These are phyloP conservation scores for Drosophila burlai DNA, from an alignment of 1,140 invertebrate species.

Conservation along the genomic window DNA sequence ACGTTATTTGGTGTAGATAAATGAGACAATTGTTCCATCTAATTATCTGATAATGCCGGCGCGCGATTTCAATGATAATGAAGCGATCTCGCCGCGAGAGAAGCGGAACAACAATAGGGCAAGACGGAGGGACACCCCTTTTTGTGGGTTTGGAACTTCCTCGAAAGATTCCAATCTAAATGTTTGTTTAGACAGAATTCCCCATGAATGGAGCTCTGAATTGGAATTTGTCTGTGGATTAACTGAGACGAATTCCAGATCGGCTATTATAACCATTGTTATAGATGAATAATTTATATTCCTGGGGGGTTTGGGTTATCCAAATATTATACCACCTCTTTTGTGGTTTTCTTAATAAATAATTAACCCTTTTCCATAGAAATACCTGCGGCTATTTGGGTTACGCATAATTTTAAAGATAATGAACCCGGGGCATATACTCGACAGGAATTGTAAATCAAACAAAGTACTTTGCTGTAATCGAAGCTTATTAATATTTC, in stretches of 20 bases:
- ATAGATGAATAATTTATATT: conserved; percentile 19
- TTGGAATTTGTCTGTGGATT: conserved; percentile 11
- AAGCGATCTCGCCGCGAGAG: conserved; percentile 43
- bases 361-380: neutral
- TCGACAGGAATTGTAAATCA: conserved; percentile 11
- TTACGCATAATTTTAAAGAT: neutral
- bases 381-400: conserved; percentile 1
- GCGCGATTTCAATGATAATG: conserved; percentile 52
- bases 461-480: conserved; percentile 5
- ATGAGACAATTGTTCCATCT: conserved; percentile 57
- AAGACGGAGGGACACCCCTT: conserved; percentile 26
- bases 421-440: conserved; percentile 2
- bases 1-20: conserved; percentile 59
- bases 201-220: conserved; percentile 29
- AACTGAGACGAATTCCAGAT: conserved; percentile 16
- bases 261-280: neutral
- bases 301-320: neutral
- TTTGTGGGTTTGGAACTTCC: conserved; percentile 10
- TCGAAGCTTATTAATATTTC: conserved; percentile 17
- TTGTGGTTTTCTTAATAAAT: conserved; percentile 10
- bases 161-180: conserved; percentile 38
- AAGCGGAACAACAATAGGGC: conserved; percentile 14
- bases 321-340: neutral
- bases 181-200: conserved; percentile 52
- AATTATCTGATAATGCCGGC: conserved; percentile 55